Percentiles rank a stretch among this genome's conserved stretches.
Conservation (phyloP, 2,797 vertebrate genomes). For the Esox lucius region DNA sequence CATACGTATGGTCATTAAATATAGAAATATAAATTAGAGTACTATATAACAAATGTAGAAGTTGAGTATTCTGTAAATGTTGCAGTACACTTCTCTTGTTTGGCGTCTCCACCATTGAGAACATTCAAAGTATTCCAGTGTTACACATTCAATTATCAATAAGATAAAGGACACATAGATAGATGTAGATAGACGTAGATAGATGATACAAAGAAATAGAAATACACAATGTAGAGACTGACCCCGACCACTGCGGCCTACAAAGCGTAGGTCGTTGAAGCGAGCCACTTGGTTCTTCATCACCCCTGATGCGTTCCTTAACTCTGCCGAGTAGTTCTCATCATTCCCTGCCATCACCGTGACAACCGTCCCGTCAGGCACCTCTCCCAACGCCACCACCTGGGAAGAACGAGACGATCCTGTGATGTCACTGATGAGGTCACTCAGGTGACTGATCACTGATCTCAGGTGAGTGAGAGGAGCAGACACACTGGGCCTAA, state of each 20-base stretch:
- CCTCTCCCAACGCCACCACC: slow-evolving; percentile 97
- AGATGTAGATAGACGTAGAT: too few relatives aligned
- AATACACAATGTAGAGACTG: slow-evolving; percentile 60
- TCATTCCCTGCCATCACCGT: slow-evolving; percentile 99
- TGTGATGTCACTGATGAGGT: neutral
- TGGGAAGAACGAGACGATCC: slow-evolving; percentile 47
- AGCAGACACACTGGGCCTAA: neutral
- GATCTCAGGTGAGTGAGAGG: neutral
- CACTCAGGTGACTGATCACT: neutral
- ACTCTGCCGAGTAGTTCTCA: slow-evolving; percentile 98
- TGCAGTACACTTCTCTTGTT: too few relatives aligned
- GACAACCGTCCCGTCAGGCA: slow-evolving; percentile 94
- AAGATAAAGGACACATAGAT: too few relatives aligned
- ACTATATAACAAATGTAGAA: too few relatives aligned
- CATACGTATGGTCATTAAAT: too few relatives aligned
- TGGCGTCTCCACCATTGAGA: too few relatives aligned
- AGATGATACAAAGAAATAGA: too few relatives aligned
- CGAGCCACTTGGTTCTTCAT: slow-evolving; percentile 99
- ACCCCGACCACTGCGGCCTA: slow-evolving; percentile 98
- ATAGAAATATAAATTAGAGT: too few relatives aligned
- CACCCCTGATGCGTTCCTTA: slow-evolving; percentile 95
- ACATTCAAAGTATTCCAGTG: too few relatives aligned
- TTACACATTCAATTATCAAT: too few relatives aligned
- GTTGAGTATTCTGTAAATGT: too few relatives aligned
- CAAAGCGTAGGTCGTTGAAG: slow-evolving; percentile 98